Base-by-base conservation (phyloP, 2,797 vertebrate species). In the Sebastes minor region DNA sequence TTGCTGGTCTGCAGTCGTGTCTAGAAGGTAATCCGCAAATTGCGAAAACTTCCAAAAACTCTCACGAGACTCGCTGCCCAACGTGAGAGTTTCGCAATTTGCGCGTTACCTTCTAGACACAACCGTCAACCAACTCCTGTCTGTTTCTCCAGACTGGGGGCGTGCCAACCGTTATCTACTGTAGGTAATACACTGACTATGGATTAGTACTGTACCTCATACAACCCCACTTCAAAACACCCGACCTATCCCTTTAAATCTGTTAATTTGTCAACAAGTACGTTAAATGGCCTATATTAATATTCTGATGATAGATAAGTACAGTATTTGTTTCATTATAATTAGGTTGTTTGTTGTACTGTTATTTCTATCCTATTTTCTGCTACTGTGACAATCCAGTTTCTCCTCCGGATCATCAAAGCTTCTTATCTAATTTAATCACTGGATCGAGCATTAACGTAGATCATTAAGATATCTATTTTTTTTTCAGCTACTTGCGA, bases 401-500 rank as follows among this genome's bases (percentile, higher is more conserved):
- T 63, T 59, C 35, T 53, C n/a, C 27, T 8, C 7, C 12, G 18
- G 52, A 28, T 68, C 33, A 75, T 38, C 49, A 28, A 33, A 63
- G 16, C 42, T 1, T 55, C 18, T 33, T 13, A 32, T 64, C 33
- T 33, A 66, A 64, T 70, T 25, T 20, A 12, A 78, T 61, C 16
- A 16, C 22, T 46, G 28, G 4, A 71, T 66, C 28, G 22, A 56
- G 16, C 42, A 52, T 52, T 52, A n/a, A n/a, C 14, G 0, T n/a
- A 28, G 38, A 35, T 55, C 42, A 46, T 32, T n/a, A 16, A 57
- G 22, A 7, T 76, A 1, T 81, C 23, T 83, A 0, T 32, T 16
- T 23, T 66, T 70, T 65, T 69, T 64, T 38, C 90, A 99, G 98
- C 90, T 99, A 97, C 89, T 91, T 96, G 84, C 93, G 85, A 4